These are phyloP conservation scores for Pegoplata infirma DNA, from an alignment of 2,888 invertebrate genomes.

Conservation along the genomic window DNA sequence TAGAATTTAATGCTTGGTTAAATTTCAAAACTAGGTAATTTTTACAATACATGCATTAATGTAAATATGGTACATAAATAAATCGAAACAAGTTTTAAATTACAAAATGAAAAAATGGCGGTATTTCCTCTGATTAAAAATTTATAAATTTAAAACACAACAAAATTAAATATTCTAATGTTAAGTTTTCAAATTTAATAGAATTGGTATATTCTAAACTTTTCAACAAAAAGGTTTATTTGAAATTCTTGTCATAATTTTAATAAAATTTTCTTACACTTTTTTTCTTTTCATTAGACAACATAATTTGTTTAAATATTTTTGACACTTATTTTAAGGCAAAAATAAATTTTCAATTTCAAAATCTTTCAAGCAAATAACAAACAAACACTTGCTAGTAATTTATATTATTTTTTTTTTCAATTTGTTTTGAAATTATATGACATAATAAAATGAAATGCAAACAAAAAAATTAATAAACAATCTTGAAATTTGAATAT, in stretches of 20 bases:
- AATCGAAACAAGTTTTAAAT: conserved; percentile 22
- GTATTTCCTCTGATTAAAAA: background rate
- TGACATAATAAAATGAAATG: conserved; percentile 8
- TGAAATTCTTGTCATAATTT: background rate
- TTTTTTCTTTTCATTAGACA: background rate
- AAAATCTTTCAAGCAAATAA: no score
- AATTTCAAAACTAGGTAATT: conserved; percentile 18
- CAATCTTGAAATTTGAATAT: background rate
- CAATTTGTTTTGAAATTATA: background rate
- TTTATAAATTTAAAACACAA: no score
- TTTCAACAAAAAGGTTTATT: no score
- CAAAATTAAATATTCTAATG: no score
- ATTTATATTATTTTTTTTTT: background rate
- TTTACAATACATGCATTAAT: background rate
- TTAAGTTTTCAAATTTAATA: no score
- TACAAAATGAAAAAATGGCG: background rate
- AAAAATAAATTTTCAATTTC: background rate
- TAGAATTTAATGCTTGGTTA: conserved; percentile 40
- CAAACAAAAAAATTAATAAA: background rate
- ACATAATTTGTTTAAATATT: background rate
- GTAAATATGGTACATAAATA: no score
- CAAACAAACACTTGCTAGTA: background rate
- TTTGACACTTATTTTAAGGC: background rate
- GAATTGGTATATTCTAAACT: no score
- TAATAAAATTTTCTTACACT: background rate